phyloP scores from a whole-genome alignment of 1,140 invertebrate species.

The Aphelinus certus region DNA sequence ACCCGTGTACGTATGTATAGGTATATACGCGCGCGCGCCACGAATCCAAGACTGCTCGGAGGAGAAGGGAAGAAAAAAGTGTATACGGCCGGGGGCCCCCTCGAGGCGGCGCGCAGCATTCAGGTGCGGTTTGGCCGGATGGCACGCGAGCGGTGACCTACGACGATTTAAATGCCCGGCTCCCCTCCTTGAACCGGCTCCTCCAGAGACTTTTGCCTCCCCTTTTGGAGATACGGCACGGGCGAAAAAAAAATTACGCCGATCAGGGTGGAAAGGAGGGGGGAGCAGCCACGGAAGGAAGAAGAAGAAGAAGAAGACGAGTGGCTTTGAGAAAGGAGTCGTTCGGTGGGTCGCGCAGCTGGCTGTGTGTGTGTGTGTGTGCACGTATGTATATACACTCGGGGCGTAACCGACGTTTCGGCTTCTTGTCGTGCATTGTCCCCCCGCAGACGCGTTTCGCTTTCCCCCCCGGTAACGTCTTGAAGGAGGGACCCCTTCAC shows the following conservation, averaged over 20 bases:
- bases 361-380: constrained; percentile 43
- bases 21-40: no score
- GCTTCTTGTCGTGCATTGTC: constrained; percentile 62
- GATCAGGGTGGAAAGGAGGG: background rate
- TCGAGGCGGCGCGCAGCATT: constrained; percentile 46
- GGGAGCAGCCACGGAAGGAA: constrained; percentile 3
- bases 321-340: constrained; percentile 35
- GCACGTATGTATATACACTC: constrained; percentile 24
- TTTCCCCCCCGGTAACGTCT: constrained; percentile 53
- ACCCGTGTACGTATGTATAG: background rate
- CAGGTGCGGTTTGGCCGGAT: constrained; percentile 53
- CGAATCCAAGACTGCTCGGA: constrained; percentile 1
- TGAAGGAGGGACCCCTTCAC: constrained; percentile 44
- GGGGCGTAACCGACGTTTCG: constrained; percentile 66
- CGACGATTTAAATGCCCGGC: constrained; percentile 62
- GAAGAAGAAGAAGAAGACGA: constrained; percentile 41
- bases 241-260: background rate
- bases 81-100: constrained; percentile 50
- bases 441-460: background rate
- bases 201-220: constrained; percentile 48
- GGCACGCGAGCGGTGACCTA: constrained; percentile 31
- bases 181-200: constrained; percentile 38
- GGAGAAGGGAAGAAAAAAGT: background rate
- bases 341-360: constrained; percentile 63
- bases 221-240: constrained; percentile 29